Evolutionary conservation across 2,113 vertebrate genomes (phyloP).

Genomic region (Tachysurus vachellii): DNA sequence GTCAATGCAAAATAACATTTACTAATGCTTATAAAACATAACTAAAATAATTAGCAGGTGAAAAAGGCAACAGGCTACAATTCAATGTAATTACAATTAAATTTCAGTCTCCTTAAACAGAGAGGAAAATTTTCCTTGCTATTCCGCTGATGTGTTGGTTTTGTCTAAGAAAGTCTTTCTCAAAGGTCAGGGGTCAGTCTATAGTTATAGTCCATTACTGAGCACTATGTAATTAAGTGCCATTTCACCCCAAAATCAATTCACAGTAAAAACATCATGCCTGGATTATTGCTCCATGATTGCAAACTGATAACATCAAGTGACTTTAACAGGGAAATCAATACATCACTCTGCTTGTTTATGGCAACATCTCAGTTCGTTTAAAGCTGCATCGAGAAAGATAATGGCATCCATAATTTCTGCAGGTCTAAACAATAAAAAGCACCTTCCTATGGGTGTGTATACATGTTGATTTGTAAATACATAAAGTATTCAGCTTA

Average conservation of each 20-base stretch:
- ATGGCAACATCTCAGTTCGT: not conserved
- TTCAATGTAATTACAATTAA: not conserved
- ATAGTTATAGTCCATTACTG: constrained; percentile 2
- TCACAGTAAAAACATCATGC: not conserved
- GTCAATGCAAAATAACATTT: not conserved
- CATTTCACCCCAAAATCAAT: constrained; percentile 3
- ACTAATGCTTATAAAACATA: not conserved
- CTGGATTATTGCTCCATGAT: constrained; percentile 31
- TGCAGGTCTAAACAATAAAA: constrained; percentile 10
- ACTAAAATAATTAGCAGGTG: not conserved
- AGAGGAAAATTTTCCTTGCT: not conserved
- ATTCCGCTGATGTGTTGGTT: not conserved
- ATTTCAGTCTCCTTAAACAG: not conserved
- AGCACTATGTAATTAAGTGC: not conserved
- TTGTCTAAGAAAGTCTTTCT: not conserved
- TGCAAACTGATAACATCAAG: constrained; percentile 32
- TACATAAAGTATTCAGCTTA: not conserved
- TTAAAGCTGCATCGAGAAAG: constrained; percentile 12
- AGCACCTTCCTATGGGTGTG: not conserved
- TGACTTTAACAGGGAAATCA: constrained; percentile 30
- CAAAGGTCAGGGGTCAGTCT: constrained; percentile 12
- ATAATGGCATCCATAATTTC: constrained; percentile 25
- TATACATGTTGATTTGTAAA: not conserved
- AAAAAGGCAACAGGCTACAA: not conserved
- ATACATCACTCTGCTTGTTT: constrained; percentile 24